A percentile compares a stretch with the other conserved stretches of the same genome.
phyloP scores from a whole-genome alignment of 2,888 invertebrate genomes.

The Sarcophaga rosellei region DNA sequence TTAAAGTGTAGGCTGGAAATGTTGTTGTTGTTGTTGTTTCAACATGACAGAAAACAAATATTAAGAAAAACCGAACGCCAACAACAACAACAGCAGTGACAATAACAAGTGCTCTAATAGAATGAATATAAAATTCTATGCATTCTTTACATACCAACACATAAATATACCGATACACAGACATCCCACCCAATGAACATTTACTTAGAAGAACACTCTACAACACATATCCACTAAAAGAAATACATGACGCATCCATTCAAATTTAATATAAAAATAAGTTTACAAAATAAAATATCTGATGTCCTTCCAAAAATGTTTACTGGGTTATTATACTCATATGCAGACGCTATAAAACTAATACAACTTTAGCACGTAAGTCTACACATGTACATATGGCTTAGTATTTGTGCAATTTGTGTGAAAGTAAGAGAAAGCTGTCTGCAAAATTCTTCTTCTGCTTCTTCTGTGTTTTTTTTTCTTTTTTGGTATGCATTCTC shows the following conservation, averaged over 20 bases:
- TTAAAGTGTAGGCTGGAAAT: constrained; percentile 37
- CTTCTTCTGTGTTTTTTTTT: too few species aligned
- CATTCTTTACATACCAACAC: not conserved
- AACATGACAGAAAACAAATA: constrained; percentile 45
- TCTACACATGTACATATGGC: not conserved
- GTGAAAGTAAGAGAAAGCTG: constrained; percentile 65
- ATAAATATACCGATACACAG: not conserved
- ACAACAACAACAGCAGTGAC: constrained; percentile 17
- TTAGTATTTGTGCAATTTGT: constrained; percentile 29
- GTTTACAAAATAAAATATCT: too few species aligned
- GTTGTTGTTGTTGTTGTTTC: not conserved
- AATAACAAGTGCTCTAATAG: constrained; percentile 41
- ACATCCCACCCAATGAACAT: not conserved
- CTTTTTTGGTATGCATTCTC: constrained; percentile 70
- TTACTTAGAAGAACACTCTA: too few species aligned
- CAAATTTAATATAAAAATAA: too few species aligned
- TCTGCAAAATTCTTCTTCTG: constrained; percentile 71
- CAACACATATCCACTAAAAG: too few species aligned
- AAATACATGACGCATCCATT: too few species aligned
- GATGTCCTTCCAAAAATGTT: too few species aligned
- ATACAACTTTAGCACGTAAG: not conserved
- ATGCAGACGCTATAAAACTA: not conserved
- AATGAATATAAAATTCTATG: constrained; percentile 27
- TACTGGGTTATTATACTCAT: not conserved
- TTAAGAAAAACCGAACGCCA: not conserved